Conservation (phyloP, 2,113 vertebrate species). For the Muntiacus muntjak region DNA sequence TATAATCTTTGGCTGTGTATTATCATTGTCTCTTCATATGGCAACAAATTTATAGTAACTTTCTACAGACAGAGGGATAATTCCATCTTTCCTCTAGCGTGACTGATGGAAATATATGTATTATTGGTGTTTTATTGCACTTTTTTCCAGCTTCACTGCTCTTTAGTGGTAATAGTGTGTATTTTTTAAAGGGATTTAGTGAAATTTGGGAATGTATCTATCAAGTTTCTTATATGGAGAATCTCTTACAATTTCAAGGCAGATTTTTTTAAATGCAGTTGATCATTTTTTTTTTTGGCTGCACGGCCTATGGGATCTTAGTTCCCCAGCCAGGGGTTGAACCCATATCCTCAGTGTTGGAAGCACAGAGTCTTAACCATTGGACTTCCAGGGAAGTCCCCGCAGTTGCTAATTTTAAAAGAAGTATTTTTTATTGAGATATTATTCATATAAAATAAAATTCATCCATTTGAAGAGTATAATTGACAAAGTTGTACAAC, state of each 20-base stretch:
- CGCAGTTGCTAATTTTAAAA: slow-evolving; percentile 6
- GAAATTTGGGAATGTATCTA: background rate
- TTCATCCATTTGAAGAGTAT: background rate
- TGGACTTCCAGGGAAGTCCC: background rate
- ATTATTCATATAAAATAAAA: background rate
- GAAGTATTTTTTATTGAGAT: slow-evolving; percentile 14
- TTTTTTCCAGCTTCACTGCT: background rate
- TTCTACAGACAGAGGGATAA: background rate
- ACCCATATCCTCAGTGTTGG: background rate
- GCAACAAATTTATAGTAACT: background rate
- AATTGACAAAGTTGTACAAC: background rate
- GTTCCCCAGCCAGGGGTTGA: background rate
- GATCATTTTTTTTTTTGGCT: background rate
- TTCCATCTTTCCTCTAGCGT: background rate
- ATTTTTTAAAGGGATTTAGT: slow-evolving; percentile 15
- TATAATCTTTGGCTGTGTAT: background rate
- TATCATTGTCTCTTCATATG: background rate
- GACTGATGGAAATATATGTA: background rate
- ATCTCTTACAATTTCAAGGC: background rate
- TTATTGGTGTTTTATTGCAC: slow-evolving; percentile 26
- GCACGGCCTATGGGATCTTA: background rate
- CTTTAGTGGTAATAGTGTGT: background rate
- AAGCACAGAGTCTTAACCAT: background rate
- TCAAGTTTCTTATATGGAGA: background rate
- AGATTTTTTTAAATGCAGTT: background rate